Percentiles rank a stretch among this genome's conserved stretches.
Evolutionary conservation across 64 coral and sea anemone species (phyloP).

Genomic region (Stichodactyla helianthus): DNA sequence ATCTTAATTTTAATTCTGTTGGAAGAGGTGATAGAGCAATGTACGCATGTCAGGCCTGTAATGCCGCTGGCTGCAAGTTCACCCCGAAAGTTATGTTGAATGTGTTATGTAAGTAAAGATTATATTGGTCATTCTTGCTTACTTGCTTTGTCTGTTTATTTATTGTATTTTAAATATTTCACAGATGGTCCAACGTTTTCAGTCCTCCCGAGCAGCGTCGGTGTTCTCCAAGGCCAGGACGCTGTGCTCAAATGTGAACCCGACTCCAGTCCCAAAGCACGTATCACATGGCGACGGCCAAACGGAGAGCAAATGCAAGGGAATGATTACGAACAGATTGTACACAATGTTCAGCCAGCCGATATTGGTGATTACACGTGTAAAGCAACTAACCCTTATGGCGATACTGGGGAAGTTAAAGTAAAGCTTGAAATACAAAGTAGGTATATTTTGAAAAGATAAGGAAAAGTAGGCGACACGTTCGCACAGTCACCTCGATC

Average conservation of each 20-base stretch:
- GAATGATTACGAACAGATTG: constrained; percentile 34
- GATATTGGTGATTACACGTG: constrained; percentile 59
- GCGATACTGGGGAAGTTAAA: constrained; percentile 23
- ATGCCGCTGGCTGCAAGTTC: constrained; percentile 73
- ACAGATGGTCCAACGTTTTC: constrained; percentile 65
- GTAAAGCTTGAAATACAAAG: constrained; percentile 69
- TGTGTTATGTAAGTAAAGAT: constrained; percentile 66
- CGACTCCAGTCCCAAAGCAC: constrained; percentile 72
- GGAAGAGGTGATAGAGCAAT: constrained; percentile 30
- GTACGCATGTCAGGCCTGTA: constrained; percentile 71
- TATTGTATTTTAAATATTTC: background rate
- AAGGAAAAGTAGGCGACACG: too few relatives aligned
- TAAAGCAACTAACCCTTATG: constrained; percentile 40
- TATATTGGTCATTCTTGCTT: too few relatives aligned
- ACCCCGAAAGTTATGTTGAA: constrained; percentile 39
- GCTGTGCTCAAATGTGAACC: constrained; percentile 74
- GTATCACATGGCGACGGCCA: constrained; percentile 70
- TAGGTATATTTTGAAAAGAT: constrained; percentile 9
- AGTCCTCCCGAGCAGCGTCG: constrained; percentile 54
- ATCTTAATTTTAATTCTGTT: constrained; percentile 46
- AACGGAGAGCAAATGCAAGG: constrained; percentile 47
- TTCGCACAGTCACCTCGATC: too few relatives aligned
- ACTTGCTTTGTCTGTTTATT: background rate
- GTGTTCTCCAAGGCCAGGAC: constrained; percentile 64
- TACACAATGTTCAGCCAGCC: constrained; percentile 29